These are phyloP conservation scores for Callyntrura sp. DNA, from an alignment of 2,888 invertebrate genomes.

Conservation along the genomic window DNA sequence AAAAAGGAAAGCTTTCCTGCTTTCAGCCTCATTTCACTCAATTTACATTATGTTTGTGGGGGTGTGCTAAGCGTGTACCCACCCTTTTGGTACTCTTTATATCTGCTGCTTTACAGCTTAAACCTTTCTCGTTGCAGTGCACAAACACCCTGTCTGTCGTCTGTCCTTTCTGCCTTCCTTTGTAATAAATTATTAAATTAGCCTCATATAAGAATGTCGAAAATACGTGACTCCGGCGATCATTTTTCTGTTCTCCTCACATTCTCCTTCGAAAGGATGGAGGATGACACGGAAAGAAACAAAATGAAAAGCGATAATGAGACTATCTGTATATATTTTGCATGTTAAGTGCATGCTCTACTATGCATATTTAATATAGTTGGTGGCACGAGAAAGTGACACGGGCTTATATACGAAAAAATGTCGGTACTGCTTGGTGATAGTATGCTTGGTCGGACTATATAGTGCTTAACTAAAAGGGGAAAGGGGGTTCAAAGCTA, in stretches of 20 bases:
- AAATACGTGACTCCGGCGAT: constrained; percentile 69
- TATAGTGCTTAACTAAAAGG: neutral
- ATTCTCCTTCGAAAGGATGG: neutral
- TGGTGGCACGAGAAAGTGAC: neutral
- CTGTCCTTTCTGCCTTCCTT: constrained; percentile 41
- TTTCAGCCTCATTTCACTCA: constrained; percentile 61
- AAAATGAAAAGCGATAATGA: constrained; percentile 42
- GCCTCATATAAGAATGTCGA: constrained; percentile 66
- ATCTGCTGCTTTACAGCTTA: constrained; percentile 43
- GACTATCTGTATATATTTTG: constrained; percentile 14
- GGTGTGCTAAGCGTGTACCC: constrained; percentile 1
- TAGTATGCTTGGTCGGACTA: no score
- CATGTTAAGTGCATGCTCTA: neutral
- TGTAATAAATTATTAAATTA: constrained; percentile 76
- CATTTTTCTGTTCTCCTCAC: constrained; percentile 67
- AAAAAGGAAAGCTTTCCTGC: constrained; percentile 42
- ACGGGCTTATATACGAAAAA: no score
- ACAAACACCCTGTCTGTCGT: constrained; percentile 51
- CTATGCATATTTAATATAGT: neutral
- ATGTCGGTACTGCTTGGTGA: no score
- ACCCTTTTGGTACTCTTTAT: constrained; percentile 1
- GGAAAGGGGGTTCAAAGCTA: neutral
- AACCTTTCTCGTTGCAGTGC: constrained; percentile 10
- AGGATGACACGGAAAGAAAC: neutral
- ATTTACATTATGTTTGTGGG: constrained; percentile 61